Percentiles rank a stretch among this genome's conserved stretches.
Conservation (phyloP, 2,113 vertebrate species). For the Alethe castanea region DNA sequence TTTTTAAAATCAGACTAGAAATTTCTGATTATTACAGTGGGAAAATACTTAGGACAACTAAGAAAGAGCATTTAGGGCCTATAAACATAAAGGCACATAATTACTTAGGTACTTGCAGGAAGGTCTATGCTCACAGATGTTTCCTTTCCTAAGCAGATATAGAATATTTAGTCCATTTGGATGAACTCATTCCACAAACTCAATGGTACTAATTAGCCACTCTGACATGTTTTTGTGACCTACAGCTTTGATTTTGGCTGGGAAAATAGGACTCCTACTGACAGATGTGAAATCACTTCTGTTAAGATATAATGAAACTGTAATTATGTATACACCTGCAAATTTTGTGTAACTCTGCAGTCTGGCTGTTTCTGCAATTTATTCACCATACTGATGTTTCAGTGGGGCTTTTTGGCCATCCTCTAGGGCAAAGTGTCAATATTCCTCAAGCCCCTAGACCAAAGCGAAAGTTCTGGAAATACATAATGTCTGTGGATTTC, state of each 20-base stretch:
- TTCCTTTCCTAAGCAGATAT: not conserved
- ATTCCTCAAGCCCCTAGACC: not conserved
- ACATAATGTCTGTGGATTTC: not conserved
- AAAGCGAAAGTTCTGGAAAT: not conserved
- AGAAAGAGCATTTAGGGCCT: not conserved
- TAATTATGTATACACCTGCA: not conserved
- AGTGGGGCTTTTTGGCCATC: not conserved
- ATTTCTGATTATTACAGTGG: not conserved
- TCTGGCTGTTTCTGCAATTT: not conserved
- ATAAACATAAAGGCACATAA: not conserved
- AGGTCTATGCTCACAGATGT: not conserved
- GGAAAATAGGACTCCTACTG: not conserved
- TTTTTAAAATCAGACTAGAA: not conserved
- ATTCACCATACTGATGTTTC: not conserved
- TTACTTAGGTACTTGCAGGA: not conserved
- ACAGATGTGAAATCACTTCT: not conserved
- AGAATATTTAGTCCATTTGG: not conserved
- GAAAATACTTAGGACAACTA: not conserved
- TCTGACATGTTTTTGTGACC: not conserved
- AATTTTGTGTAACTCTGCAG: not conserved
- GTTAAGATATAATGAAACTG: not conserved
- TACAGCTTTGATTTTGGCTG: not conserved
- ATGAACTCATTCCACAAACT: not conserved
- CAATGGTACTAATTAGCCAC: not conserved
- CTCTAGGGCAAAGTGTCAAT: not conserved